Conservation (phyloP, 2,113 vertebrate species). For the Melanerpes formicivorus region DNA sequence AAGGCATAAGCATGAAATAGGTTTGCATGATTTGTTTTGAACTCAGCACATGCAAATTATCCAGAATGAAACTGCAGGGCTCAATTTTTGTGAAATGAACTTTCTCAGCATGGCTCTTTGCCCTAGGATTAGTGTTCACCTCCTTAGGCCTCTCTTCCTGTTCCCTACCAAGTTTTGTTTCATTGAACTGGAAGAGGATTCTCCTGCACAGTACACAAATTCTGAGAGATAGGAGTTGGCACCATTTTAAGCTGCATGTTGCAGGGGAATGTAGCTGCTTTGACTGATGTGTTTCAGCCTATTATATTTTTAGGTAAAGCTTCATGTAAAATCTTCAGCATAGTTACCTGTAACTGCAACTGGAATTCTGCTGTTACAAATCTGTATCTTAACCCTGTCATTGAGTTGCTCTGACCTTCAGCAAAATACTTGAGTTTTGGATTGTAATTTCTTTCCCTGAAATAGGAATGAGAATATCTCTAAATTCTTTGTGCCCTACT, state of each 20-base stretch:
- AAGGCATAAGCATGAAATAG: not conserved
- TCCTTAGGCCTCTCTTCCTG: not conserved
- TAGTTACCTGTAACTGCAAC: constrained; percentile 11
- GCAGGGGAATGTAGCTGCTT: not conserved
- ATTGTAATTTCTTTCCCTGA: not conserved
- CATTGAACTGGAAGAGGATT: not conserved
- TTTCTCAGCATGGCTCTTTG: not conserved
- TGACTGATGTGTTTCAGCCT: constrained; percentile 13
- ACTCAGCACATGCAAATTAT: not conserved
- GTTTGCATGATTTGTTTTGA: not conserved
- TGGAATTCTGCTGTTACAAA: constrained; percentile 5
- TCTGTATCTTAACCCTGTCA: not conserved
- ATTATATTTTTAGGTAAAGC: constrained; percentile 31
- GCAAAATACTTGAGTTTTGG: not conserved
- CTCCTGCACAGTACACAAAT: not conserved
- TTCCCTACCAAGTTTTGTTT: not conserved
- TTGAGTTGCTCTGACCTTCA: constrained; percentile 35
- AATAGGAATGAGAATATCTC: not conserved
- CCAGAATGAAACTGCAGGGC: not conserved
- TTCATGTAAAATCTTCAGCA: not conserved
- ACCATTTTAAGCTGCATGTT: not conserved
- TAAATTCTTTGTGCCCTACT: not conserved
- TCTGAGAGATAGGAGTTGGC: not conserved
- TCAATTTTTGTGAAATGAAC: not conserved
- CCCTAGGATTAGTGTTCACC: not conserved